A percentile compares a stretch with the other conserved stretches of the same genome.
Conservation (phyloP, 2,888 invertebrate genomes). For the Clistopyga incitator region DNA sequence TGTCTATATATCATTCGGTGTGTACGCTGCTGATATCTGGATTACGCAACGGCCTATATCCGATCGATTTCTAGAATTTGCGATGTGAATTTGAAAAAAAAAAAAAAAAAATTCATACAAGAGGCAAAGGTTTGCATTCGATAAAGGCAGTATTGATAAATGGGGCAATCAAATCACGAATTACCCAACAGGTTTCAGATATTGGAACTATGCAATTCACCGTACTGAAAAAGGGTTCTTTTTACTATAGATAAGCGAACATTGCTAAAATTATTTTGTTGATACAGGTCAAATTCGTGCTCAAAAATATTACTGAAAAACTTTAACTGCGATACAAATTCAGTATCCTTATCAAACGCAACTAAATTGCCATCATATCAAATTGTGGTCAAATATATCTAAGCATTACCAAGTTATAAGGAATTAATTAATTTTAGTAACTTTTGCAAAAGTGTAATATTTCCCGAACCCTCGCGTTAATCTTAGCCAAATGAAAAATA, state of each 20-base stretch:
- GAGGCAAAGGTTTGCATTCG: not conserved
- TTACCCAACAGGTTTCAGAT: not conserved
- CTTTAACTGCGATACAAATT: too few relatives aligned
- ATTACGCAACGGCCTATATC: conserved; percentile 31
- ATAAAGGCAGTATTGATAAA: conserved; percentile 28
- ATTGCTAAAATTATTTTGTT: not conserved
- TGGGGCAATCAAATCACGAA: conserved; percentile 57
- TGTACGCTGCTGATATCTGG: not conserved
- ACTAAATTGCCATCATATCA: too few relatives aligned
- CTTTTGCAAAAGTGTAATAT: too few relatives aligned
- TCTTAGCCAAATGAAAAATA: too few relatives aligned
- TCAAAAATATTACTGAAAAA: too few relatives aligned
- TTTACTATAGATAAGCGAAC: not conserved
- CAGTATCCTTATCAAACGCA: too few relatives aligned
- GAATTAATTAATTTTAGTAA: too few relatives aligned
- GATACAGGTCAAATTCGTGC: not conserved
- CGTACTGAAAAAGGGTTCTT: not conserved
- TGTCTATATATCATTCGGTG: not conserved
- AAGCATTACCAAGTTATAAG: too few relatives aligned
- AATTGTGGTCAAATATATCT: too few relatives aligned
- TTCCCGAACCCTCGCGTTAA: too few relatives aligned
- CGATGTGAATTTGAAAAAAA: conserved; percentile 25
- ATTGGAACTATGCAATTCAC: not conserved
- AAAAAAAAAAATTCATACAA: conserved; percentile 16
- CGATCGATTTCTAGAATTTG: conserved; percentile 21